phyloP scores from a whole-genome alignment of 2,113 vertebrate genomes.

The Lagenorhynchus albirostris region DNA sequence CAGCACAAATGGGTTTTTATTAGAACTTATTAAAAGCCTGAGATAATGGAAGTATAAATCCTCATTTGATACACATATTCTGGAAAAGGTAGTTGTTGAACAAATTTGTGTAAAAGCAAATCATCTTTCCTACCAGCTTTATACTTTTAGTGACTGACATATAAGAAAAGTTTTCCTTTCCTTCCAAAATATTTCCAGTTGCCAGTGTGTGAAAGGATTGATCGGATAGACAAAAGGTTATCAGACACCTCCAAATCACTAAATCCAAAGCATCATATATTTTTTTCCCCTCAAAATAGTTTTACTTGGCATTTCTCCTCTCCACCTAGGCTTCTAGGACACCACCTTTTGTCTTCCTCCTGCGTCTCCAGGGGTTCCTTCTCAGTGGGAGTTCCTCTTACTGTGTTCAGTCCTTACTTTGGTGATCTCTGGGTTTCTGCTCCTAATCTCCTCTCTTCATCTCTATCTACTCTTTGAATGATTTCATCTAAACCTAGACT shows the following conservation, averaged over 20 bases:
- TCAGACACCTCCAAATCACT: not conserved
- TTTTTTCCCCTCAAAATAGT: not conserved
- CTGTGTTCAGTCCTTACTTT: not conserved
- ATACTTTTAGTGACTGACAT: not conserved
- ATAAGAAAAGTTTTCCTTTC: not conserved
- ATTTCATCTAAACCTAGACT: not conserved
- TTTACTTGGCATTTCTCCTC: not conserved
- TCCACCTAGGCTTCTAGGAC: not conserved
- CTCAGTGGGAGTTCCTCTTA: not conserved
- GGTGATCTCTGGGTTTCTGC: not conserved
- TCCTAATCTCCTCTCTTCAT: not conserved
- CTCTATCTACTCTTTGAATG: not conserved
- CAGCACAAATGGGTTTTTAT: not conserved
- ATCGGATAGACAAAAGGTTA: not conserved
- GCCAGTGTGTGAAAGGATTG: not conserved
- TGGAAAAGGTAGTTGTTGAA: not conserved
- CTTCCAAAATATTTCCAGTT: not conserved
- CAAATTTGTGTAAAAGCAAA: not conserved
- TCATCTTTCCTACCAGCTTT: not conserved
- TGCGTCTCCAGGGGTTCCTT: not conserved
- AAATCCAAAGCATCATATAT: not conserved
- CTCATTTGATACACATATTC: not conserved
- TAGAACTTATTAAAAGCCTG: not conserved
- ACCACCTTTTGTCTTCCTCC: not conserved
- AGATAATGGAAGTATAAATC: not conserved